A percentile compares a stretch with the other conserved stretches of the same genome.
Conservation (phyloP, 2,888 invertebrate species). For the Bombylius discolor region DNA sequence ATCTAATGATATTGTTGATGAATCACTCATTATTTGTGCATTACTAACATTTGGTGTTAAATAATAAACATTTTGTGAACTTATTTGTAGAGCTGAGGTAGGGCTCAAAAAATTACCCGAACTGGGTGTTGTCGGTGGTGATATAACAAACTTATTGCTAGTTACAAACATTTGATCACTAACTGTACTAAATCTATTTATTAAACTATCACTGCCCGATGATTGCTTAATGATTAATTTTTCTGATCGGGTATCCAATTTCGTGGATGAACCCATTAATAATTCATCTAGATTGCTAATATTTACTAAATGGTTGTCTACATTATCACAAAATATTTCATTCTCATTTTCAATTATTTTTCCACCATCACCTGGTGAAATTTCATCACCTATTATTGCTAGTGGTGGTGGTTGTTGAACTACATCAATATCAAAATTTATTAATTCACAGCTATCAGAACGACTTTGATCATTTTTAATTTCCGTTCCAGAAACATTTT, state of each 20-base stretch:
- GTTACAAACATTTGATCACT: conserved; percentile 32
- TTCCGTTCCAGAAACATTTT: conserved; percentile 17
- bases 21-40: conserved; percentile 27
- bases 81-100: conserved; percentile 5
- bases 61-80: conserved; percentile 31
- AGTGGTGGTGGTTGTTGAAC: background rate
- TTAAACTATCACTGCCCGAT: conserved; percentile 10
- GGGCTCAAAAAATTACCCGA: conserved; percentile 17
- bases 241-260: conserved; percentile 5
- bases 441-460: conserved; percentile 9
- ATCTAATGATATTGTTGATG: conserved; percentile 35
- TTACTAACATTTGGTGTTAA: conserved; percentile 23
- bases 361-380: background rate
- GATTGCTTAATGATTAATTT: conserved; percentile 9
- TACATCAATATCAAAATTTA: conserved; percentile 12
- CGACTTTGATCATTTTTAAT: conserved; percentile 16
- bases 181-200: conserved; percentile 28
- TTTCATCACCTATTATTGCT: background rate
- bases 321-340: conserved; percentile 10
- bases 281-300: conserved; percentile 10
- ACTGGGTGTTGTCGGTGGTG: conserved; percentile 34
- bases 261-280: conserved; percentile 1
- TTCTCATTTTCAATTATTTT: conserved; percentile 2
- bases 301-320: conserved; percentile 7
- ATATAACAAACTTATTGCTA: conserved; percentile 24